phyloP scores from a whole-genome alignment of 2,888 invertebrate genomes.

The Acanthosepion pharaonis region DNA sequence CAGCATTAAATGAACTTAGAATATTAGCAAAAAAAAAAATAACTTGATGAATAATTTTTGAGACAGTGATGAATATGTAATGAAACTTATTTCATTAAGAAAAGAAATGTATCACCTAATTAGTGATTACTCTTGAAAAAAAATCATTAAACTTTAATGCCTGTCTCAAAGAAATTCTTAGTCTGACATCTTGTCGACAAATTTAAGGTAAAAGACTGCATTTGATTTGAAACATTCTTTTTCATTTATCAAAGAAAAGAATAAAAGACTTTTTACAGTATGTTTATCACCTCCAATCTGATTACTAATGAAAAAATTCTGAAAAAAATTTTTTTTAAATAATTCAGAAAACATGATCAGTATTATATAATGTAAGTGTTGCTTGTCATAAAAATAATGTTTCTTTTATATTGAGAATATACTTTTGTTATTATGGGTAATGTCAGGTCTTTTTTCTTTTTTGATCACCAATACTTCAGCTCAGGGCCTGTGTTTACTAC shows the following conservation, averaged over 20 bases:
- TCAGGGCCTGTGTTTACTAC: too few species aligned
- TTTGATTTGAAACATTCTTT: background rate
- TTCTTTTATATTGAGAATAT: too few species aligned
- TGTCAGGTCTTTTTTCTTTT: too few species aligned
- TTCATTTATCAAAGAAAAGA: background rate
- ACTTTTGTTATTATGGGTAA: too few species aligned
- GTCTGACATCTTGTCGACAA: background rate
- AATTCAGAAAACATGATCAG: background rate
- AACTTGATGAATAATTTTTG: background rate
- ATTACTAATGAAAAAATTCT: background rate
- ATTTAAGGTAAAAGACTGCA: background rate
- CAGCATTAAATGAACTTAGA: background rate
- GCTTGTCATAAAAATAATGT: too few species aligned
- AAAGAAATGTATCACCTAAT: background rate
- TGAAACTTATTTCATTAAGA: background rate
- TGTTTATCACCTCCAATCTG: background rate
- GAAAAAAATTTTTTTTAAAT: background rate
- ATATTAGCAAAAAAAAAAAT: background rate
- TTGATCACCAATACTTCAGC: too few species aligned
- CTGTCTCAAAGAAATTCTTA: background rate
- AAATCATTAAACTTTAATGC: background rate
- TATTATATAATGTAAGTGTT: too few species aligned
- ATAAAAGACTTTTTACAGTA: background rate
- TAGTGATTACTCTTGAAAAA: background rate
- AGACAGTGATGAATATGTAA: background rate